Percentiles rank a stretch among this genome's conserved stretches.
Evolutionary conservation across 1,140 invertebrate genomes (phyloP).

Genomic region (Cylas formicarius): DNA sequence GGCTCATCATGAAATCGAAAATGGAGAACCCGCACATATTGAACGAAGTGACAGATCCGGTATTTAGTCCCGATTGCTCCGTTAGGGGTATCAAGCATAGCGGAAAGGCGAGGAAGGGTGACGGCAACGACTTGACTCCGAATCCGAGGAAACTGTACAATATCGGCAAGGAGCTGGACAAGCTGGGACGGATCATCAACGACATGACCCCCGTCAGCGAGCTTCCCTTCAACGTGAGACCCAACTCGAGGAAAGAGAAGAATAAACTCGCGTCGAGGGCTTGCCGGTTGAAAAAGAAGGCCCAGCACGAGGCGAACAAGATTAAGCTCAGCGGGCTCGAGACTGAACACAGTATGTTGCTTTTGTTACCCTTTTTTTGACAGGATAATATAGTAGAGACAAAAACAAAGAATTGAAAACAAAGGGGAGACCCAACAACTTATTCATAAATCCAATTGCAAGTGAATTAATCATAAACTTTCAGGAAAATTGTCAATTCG

Average conservation of each 20-base stretch:
- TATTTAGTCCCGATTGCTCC: constrained; percentile 84
- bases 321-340: constrained; percentile 90
- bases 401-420: too few relatives aligned
- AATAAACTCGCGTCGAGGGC: constrained; percentile 95
- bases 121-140: constrained; percentile 95
- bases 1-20: constrained; percentile 72
- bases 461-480: too few relatives aligned
- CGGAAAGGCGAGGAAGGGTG: constrained; percentile 88
- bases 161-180: constrained; percentile 89
- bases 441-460: too few relatives aligned
- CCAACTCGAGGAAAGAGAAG: constrained; percentile 93
- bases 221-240: constrained; percentile 78
- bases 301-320: constrained; percentile 91
- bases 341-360: constrained; percentile 89
- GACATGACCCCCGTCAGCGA: constrained; percentile 94
- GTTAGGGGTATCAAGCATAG: constrained; percentile 85
- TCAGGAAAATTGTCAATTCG: too few relatives aligned
- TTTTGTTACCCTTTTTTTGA: background rate
- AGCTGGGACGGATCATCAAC: constrained; percentile 83
- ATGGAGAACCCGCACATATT: constrained; percentile 88
- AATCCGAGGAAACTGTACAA: constrained; percentile 85
- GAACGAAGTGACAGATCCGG: constrained; percentile 83
- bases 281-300: constrained; percentile 90
- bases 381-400: background rate
- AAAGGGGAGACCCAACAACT: too few relatives aligned